Evolutionary conservation across 1,140 invertebrate genomes (phyloP).

Genomic region (Anastrepha obliqua): DNA sequence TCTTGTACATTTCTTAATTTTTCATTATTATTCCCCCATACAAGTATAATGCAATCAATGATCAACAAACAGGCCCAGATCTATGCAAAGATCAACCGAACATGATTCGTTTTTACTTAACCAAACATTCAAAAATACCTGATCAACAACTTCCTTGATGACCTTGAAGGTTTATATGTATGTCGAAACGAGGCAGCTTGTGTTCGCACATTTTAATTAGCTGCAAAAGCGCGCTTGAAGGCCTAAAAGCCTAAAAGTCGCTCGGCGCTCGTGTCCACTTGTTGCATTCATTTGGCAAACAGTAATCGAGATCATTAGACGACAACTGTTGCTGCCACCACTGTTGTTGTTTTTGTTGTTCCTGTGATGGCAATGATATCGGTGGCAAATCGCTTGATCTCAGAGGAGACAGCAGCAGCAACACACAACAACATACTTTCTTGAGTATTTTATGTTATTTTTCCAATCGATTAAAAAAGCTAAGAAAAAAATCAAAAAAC

Average conservation of each 20-base stretch:
- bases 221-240: background rate
- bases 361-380: constrained; percentile 7
- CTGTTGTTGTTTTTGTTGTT: background rate
- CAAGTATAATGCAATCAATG: background rate
- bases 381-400: constrained; percentile 40
- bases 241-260: constrained; percentile 10
- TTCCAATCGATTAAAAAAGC: background rate
- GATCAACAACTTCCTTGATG: background rate
- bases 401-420: background rate
- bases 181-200: background rate
- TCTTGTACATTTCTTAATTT: no score
- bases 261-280: background rate
- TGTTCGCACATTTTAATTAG: constrained; percentile 50
- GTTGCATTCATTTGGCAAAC: constrained; percentile 35
- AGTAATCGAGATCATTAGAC: constrained; percentile 40
- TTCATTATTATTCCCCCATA: no score
- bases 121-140: background rate
- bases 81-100: background rate
- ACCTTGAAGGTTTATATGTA: background rate
- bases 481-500: no score
- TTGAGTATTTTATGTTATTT: background rate
- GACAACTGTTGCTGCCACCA: background rate
- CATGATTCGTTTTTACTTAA: background rate
- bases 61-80: background rate
- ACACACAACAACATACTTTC: background rate